Conservation (phyloP, 2,888 invertebrate genomes). For the Eristalis intricaria region DNA sequence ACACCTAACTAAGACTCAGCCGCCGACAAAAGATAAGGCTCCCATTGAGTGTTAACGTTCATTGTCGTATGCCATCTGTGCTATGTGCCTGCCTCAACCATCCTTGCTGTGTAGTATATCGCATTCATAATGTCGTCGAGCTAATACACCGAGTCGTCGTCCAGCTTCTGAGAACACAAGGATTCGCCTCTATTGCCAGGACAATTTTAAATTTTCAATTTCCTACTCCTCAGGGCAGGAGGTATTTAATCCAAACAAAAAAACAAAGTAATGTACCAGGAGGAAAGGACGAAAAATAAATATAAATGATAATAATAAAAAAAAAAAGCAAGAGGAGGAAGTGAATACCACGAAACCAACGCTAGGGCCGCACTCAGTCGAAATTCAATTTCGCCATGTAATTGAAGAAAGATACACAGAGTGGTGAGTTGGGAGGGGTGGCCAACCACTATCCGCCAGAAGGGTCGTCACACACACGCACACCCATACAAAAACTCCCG, state of each 20-base stretch:
- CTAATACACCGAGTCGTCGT: constrained; percentile 6
- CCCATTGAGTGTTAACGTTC: constrained; percentile 8
- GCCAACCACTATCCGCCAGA: constrained; percentile 10
- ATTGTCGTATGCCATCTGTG: constrained; percentile 7
- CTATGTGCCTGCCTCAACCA: background rate
- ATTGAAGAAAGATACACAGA: constrained; percentile 51
- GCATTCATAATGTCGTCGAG: background rate
- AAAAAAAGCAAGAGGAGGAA: background rate
- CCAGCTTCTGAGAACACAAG: constrained; percentile 26
- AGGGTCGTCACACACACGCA: background rate
- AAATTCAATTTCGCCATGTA: constrained; percentile 69
- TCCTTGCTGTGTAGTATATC: background rate
- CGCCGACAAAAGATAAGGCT: background rate
- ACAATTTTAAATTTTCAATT: constrained; percentile 69
- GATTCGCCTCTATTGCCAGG: constrained; percentile 48
- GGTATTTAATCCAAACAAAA: constrained; percentile 36
- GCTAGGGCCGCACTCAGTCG: constrained; percentile 53
- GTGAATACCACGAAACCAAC: constrained; percentile 55
- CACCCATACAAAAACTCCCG: background rate
- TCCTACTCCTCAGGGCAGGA: constrained; percentile 51
- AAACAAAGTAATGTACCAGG: constrained; percentile 10
- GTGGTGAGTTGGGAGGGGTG: background rate
- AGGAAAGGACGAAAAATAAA: constrained; percentile 36
- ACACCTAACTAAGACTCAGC: background rate
- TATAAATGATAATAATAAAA: constrained; percentile 61